phyloP scores from a whole-genome alignment of 64 coral and sea anemone genomes.

The Catalaphyllia jardinei region DNA sequence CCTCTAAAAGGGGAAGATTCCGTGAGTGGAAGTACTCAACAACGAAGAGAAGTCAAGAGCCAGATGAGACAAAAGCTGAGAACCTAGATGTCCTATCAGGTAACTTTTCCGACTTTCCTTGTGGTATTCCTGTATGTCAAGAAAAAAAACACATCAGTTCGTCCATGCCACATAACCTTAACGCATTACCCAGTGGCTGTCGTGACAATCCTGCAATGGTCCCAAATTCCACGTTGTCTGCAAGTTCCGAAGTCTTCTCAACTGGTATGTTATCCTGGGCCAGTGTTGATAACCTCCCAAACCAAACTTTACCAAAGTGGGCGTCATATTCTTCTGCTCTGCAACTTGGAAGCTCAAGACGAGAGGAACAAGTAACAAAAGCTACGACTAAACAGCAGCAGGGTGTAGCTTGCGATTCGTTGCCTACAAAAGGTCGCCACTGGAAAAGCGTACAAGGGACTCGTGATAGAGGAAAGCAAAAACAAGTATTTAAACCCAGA shows the following conservation, averaged over 20 bases:
- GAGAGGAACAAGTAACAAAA: not conserved
- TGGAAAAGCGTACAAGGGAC: constrained; percentile 4
- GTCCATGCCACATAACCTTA: not conserved
- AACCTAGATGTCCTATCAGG: not conserved
- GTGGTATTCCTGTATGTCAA: not conserved
- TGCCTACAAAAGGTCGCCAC: not conserved
- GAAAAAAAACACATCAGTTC: not conserved
- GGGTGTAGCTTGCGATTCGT: not conserved
- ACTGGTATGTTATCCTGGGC: not conserved
- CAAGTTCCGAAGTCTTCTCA: not conserved
- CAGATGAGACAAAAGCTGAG: not conserved
- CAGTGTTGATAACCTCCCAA: not conserved
- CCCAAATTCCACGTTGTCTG: not conserved
- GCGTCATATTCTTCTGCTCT: not conserved
- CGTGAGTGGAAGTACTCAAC: not conserved
- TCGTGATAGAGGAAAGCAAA: not conserved
- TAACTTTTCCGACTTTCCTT: not conserved
- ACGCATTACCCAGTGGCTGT: not conserved
- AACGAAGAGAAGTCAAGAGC: not conserved
- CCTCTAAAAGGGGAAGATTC: not conserved
- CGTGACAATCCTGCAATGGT: not conserved
- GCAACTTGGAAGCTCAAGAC: not conserved
- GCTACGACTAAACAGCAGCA: not conserved
- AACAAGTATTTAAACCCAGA: not conserved
- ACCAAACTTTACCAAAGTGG: not conserved